phyloP scores from a whole-genome alignment of 2,888 invertebrate species.

The Psylliodes chrysocephalus region DNA sequence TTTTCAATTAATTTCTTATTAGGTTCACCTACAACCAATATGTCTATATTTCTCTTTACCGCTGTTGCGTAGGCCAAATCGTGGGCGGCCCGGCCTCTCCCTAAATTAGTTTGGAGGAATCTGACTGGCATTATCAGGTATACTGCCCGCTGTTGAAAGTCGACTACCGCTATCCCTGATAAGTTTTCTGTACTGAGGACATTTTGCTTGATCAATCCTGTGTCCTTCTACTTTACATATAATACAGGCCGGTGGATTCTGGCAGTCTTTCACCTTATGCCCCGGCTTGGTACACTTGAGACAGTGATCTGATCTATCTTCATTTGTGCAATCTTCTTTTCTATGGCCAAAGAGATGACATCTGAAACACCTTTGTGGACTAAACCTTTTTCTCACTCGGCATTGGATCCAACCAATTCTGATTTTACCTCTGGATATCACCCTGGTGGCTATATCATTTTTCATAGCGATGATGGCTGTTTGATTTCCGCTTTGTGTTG shows the following conservation, averaged over 20 bases:
- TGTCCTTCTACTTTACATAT: conserved; percentile 1
- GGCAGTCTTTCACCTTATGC: conserved; percentile 6
- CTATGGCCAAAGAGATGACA: conserved; percentile 20
- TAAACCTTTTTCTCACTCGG: conserved; percentile 5
- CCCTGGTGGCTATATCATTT: conserved; percentile 6
- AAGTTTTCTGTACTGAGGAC: conserved; percentile 6
- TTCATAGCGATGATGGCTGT: conserved; percentile 12
- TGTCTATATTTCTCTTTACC: not conserved
- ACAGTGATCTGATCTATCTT: not conserved
- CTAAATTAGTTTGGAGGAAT: not conserved
- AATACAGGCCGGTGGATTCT: not conserved
- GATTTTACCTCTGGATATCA: conserved; percentile 13
- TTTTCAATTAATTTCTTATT: not conserved
- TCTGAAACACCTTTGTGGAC: conserved; percentile 14
- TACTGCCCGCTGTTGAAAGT: not conserved
- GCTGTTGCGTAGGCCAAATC: not conserved
- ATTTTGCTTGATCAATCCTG: conserved; percentile 17
- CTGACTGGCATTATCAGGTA: not conserved
- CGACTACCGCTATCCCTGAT: not conserved
- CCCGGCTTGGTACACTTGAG: conserved; percentile 6
- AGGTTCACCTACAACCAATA: not conserved
- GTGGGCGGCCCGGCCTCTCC: not conserved
- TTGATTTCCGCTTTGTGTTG: conserved; percentile 14
- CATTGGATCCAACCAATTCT: conserved; percentile 23
- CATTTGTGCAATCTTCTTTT: not conserved